Evolutionary conservation across 2,797 vertebrate species (phyloP), one percentile per base, ranked within the genome.

Genomic region (Lycodopsis pacificus): DNA sequence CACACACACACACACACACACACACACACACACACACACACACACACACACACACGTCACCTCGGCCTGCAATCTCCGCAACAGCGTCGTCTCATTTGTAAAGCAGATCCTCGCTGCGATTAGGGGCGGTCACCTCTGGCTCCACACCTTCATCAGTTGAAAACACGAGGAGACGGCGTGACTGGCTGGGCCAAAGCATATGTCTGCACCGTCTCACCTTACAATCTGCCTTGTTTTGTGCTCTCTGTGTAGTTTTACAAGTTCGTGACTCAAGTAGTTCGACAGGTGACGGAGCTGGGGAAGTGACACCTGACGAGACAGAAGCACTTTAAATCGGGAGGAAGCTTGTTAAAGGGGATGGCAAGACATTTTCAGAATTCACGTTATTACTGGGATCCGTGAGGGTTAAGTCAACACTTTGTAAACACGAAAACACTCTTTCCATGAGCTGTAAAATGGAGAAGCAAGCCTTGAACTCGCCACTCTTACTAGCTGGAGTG

Each of bases 61-160:
- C 42, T 61, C 40, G n/a, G 54, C 70, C 74, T 44, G 74, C 67
- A 58, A 76, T 77, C 70, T 77, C 69, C 58, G 61, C 79, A 62
- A 79, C 79, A 80, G 32, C 81, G 56, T 6, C 0, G 74, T 59
- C 83, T 88, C 73, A 88, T 94, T 93, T 91, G 87, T 88, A 70
- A 89, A 88, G 27, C 77, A 81, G 85, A 82, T 80, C 74, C 79
- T 73, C 22, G 32, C 69, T n/a, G 20, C 76, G 34, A 88, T 90
- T 85, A 83, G 70, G 30, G 62, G 34, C 88, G 80, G 89, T 90
- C 91, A 90, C 85, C 89, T 85, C 79, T 57, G 72, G 76, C 79
- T 87, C 72, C 68, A 66, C 77, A 78, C 86, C 87, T 82, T 82
- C 80, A 86, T 88, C 71, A 78, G 77, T 76, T 79, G 56, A 70